Conservation (phyloP, 2,888 invertebrate species). For the Macaria liturata region DNA sequence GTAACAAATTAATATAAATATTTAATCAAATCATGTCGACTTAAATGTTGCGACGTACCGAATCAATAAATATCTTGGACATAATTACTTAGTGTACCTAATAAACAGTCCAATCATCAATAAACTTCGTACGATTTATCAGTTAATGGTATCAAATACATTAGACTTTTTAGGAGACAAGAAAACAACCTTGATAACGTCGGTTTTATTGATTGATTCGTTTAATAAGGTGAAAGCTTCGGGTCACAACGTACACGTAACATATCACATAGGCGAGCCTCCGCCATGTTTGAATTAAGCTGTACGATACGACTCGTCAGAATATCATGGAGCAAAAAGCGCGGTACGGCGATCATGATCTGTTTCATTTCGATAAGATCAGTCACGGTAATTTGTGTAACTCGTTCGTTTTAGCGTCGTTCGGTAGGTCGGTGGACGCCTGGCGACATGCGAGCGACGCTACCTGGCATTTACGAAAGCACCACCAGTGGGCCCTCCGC, state of each 20-base stretch:
- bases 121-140: slow-evolving; percentile 4
- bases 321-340: neutral
- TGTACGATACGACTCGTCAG: too few relatives aligned
- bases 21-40: too few relatives aligned
- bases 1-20: too few relatives aligned
- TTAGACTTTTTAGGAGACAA: slow-evolving; percentile 5
- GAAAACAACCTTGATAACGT: slow-evolving; percentile 10
- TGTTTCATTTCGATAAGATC: slow-evolving; percentile 1
- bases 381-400: slow-evolving; percentile 2
- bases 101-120: slow-evolving; percentile 12
- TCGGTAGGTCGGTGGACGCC: slow-evolving; percentile 1
- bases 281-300: neutral
- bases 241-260: neutral
- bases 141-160: slow-evolving; percentile 9
- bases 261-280: neutral
- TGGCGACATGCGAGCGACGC: slow-evolving; percentile 18
- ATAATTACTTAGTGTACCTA: slow-evolving; percentile 3
- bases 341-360: too few relatives aligned
- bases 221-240: slow-evolving; percentile 1
- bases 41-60: too few relatives aligned
- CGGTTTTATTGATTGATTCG: slow-evolving; percentile 12
- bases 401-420: neutral
- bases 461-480: slow-evolving; percentile 23
- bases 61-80: too few relatives aligned
- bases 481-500: slow-evolving; percentile 18